Base-by-base conservation (phyloP, 2,113 vertebrate genomes). In the Coracopsis vasa region DNA sequence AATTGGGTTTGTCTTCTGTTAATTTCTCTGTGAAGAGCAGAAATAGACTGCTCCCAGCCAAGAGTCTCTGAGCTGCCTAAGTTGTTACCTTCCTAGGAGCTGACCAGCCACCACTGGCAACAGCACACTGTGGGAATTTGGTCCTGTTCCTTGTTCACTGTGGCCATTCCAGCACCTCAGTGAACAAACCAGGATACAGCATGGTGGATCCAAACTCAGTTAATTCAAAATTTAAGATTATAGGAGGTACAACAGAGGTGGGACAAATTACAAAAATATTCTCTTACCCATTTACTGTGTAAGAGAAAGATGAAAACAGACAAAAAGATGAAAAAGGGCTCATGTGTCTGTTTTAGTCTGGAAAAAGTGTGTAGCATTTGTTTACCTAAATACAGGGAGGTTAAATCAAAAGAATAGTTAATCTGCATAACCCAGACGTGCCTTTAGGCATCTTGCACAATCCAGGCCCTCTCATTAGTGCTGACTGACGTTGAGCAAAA, bases 91-190 rank as follows among this genome's bases (percentile, higher is more conserved):
- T 66, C 13, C 77, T 29, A 23, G 60, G 39, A 77, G 47, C 7
- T 14, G 17, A 35, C 20, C 35, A 75, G 58, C 17, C 39, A 15
- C 27, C 4, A 0, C 0, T 54, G 87, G 42, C 16, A 80, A 27
- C 31, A 17, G 72, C 48, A 9, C 2, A 0, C 0, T 7, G 6
- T 17, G 67, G 73, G 44, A 16, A 7, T 39, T 29, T 0, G 0
- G 41, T 14, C 50, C 8, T 19, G 53, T 41, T 23, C 69, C 62
- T 3, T 8, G 25, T 14, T 29, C 71, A 3, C 24, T 8, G 41
- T 6, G 41, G 58, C 80, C 67, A 27, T 13, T 9, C 66, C 41
- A 58, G 56, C 56, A 35, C 33, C 13, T n/a, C 56, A 58, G 20
- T 35, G 20, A 58, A 23, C 14, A n/a, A n/a, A 20, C 56, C 56